Conservation (phyloP, 1,140 invertebrate species). For the Parasteatoda tepidariorum region DNA sequence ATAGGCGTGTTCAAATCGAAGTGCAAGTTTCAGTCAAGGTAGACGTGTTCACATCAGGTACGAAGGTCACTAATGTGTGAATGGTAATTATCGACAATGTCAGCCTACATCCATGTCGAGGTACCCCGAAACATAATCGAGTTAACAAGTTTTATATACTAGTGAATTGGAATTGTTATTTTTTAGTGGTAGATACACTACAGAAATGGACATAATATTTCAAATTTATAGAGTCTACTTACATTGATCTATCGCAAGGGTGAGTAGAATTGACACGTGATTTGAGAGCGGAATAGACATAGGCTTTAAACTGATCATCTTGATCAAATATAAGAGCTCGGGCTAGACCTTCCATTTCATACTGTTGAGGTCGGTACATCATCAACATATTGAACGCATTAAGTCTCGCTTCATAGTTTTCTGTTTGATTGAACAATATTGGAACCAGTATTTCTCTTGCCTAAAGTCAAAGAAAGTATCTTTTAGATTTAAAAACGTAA, state of each 20-base stretch:
- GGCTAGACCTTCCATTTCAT: slow-evolving; percentile 51
- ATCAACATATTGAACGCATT: slow-evolving; percentile 42
- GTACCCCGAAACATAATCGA: too few relatives aligned
- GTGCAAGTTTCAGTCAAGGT: too few relatives aligned
- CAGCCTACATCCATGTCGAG: too few relatives aligned
- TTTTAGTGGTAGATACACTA: too few relatives aligned
- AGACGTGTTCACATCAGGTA: too few relatives aligned
- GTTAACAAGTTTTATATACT: too few relatives aligned
- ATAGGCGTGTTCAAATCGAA: too few relatives aligned
- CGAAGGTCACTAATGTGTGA: too few relatives aligned
- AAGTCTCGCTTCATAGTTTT: slow-evolving; percentile 53
- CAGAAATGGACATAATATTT: too few relatives aligned
- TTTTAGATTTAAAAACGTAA: neutral
- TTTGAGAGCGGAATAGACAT: slow-evolving; percentile 40
- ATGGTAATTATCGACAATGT: too few relatives aligned
- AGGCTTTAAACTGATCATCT: slow-evolving; percentile 44
- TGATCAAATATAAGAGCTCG: slow-evolving; percentile 27
- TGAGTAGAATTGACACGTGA: slow-evolving; percentile 43
- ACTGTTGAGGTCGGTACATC: slow-evolving; percentile 14
- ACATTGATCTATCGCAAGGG: slow-evolving; percentile 47
- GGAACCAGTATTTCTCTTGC: slow-evolving; percentile 38
- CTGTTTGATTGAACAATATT: slow-evolving; percentile 48
- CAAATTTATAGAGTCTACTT: slow-evolving; percentile 12
- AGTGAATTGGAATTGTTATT: too few relatives aligned
- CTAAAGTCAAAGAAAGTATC: neutral